Evolutionary conservation across 2,888 invertebrate species (phyloP).

Genomic region (Encarsia formosa): DNA sequence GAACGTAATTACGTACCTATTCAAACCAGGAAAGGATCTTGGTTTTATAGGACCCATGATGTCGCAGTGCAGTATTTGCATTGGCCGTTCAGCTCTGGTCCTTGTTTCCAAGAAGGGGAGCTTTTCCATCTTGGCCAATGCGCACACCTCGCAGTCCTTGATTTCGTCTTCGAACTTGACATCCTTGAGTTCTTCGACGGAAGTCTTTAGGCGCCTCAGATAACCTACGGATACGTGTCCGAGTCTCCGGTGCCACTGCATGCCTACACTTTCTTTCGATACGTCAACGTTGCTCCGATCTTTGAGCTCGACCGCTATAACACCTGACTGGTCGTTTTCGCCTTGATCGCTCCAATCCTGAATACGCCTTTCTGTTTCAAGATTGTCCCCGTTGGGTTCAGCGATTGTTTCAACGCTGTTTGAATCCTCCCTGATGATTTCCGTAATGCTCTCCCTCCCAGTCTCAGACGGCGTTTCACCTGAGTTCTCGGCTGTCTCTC

Average conservation of each 20-base stretch:
- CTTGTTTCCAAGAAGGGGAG: slow-evolving; percentile 25
- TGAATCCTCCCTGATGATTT: background rate
- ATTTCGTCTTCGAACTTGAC: slow-evolving; percentile 8
- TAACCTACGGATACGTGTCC: slow-evolving; percentile 6
- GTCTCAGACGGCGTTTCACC: background rate
- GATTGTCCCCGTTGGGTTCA: background rate
- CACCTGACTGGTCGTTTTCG: background rate
- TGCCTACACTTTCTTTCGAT: no score
- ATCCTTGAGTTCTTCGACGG: background rate
- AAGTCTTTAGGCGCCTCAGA: background rate
- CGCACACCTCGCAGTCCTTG: background rate
- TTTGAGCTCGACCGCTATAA: no score
- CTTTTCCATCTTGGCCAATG: slow-evolving; percentile 22
- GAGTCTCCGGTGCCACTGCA: slow-evolving; percentile 11
- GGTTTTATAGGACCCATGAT: slow-evolving; percentile 30
- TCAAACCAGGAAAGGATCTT: background rate
- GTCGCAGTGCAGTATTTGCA: slow-evolving; percentile 32
- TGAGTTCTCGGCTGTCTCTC: background rate
- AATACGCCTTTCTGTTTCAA: no score
- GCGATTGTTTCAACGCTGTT: background rate
- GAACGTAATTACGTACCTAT: slow-evolving; percentile 12
- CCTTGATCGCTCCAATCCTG: background rate
- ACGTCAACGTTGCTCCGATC: no score
- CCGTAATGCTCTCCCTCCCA: background rate
- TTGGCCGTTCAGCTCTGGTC: slow-evolving; percentile 21